phyloP scores from a whole-genome alignment of 1,140 invertebrate species.

The Drosophila simulans region DNA sequence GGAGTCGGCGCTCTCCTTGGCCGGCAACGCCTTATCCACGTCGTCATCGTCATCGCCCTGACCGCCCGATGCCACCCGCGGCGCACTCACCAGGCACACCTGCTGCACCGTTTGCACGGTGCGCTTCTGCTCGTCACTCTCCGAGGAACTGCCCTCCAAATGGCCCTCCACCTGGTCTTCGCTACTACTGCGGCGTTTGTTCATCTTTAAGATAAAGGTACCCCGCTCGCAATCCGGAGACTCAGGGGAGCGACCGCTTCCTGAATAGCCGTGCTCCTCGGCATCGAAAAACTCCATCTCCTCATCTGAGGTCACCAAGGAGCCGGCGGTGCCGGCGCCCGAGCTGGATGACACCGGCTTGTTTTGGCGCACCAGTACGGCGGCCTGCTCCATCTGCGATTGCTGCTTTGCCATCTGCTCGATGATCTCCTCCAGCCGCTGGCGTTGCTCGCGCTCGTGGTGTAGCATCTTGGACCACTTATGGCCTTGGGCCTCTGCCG shows the following conservation, averaged over 20 bases:
- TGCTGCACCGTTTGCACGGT: slow-evolving; percentile 69
- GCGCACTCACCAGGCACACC: slow-evolving; percentile 63
- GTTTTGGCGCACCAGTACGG: slow-evolving; percentile 86
- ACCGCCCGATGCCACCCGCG: slow-evolving; percentile 49
- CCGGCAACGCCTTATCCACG: slow-evolving; percentile 19
- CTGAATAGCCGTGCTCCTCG: slow-evolving; percentile 87
- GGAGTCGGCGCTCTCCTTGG: slow-evolving; percentile 15
- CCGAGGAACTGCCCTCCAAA: slow-evolving; percentile 85
- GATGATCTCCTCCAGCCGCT: slow-evolving; percentile 97
- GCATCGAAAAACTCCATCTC: slow-evolving; percentile 98
- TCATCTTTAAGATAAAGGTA: slow-evolving; percentile 89
- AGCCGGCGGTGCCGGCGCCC: slow-evolving; percentile 38
- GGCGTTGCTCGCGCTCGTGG: slow-evolving; percentile 97
- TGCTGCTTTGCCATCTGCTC: slow-evolving; percentile 98
- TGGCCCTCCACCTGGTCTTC: slow-evolving; percentile 81
- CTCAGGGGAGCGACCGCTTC: slow-evolving; percentile 18
- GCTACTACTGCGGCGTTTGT: slow-evolving; percentile 69
- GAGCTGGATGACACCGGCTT: slow-evolving; percentile 42
- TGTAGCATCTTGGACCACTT: slow-evolving; percentile 96
- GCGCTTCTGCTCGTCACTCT: slow-evolving; percentile 83
- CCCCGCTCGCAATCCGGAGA: slow-evolving; percentile 49
- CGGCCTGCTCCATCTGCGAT: slow-evolving; percentile 95
- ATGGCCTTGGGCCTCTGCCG: slow-evolving; percentile 93
- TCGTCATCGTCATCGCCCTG: slow-evolving; percentile 22
- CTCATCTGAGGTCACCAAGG: slow-evolving; percentile 90